These are phyloP conservation scores for Pterocles gutturalis DNA, from an alignment of 2,113 vertebrate genomes.

Conservation along the genomic window DNA sequence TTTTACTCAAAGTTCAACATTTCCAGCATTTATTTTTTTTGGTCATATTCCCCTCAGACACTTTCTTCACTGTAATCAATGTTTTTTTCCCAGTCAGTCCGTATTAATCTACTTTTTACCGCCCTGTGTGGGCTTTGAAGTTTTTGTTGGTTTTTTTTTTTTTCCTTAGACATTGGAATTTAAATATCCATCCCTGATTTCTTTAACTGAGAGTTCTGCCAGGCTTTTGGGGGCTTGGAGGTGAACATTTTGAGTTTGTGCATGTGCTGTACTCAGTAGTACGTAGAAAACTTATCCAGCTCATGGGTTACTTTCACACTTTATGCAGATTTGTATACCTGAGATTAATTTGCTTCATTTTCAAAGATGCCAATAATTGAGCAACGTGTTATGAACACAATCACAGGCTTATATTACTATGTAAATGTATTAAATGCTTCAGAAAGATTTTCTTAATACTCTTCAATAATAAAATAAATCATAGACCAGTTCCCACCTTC, in stretches of 20 bases:
- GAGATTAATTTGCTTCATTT: constrained; percentile 30
- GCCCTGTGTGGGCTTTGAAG: background rate
- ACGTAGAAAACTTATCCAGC: background rate
- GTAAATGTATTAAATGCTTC: background rate
- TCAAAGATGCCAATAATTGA: background rate
- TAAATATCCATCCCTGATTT: background rate
- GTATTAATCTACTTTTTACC: background rate
- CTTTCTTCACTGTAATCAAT: background rate
- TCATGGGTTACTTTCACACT: background rate
- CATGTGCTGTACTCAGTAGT: background rate
- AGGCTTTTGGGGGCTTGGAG: background rate
- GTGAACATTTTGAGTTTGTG: background rate
- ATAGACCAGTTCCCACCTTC: background rate
- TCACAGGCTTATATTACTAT: background rate
- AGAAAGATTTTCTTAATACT: background rate
- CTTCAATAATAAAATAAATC: background rate
- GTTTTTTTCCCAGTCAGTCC: background rate
- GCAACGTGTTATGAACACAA: background rate
- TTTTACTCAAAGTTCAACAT: background rate
- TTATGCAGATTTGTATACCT: background rate
- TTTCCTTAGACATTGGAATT: background rate
- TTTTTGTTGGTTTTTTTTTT: background rate
- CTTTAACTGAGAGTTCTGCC: background rate
- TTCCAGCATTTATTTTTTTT: background rate
- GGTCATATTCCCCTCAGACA: background rate